A percentile compares a stretch with the other conserved stretches of the same genome.
Evolutionary conservation across 1,140 invertebrate genomes (phyloP).

Genomic region (Caenorhabditis remanei): DNA sequence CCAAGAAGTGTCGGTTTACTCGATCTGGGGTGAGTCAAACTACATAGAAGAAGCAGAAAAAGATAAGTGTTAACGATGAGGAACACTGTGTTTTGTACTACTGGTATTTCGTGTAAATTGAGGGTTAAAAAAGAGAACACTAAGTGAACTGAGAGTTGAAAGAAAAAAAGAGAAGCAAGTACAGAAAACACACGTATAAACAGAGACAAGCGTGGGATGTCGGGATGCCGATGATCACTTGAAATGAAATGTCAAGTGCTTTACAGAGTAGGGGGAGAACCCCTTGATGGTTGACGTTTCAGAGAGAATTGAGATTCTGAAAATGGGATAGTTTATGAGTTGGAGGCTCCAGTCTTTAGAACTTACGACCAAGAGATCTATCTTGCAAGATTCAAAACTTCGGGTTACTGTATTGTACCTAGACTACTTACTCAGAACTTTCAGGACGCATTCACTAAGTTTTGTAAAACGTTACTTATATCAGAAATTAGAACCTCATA

Average conservation of each 20-base stretch:
- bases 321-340: too few species aligned
- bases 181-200: constrained; percentile 36
- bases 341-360: too few species aligned
- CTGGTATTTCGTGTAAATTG: not conserved
- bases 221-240: constrained; percentile 51
- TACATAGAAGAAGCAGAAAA: constrained; percentile 1
- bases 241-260: constrained; percentile 44
- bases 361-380: too few species aligned
- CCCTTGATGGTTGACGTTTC: constrained; percentile 14
- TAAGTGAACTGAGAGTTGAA: not conserved
- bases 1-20: constrained; percentile 52
- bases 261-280: not conserved
- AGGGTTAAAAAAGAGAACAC: not conserved
- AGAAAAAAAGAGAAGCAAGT: not conserved
- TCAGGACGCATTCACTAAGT: too few species aligned
- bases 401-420: too few species aligned
- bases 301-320: not conserved
- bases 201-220: constrained; percentile 42
- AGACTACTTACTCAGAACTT: too few species aligned
- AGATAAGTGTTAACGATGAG: constrained; percentile 19
- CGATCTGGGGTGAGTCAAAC: constrained; percentile 52
- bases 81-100: constrained; percentile 36
- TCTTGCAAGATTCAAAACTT: too few species aligned
- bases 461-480: too few species aligned
- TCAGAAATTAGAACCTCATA: too few species aligned